Evolutionary conservation across 2,888 invertebrate genomes (phyloP).

Genomic region (Gastracanthus pulcherrimus): DNA sequence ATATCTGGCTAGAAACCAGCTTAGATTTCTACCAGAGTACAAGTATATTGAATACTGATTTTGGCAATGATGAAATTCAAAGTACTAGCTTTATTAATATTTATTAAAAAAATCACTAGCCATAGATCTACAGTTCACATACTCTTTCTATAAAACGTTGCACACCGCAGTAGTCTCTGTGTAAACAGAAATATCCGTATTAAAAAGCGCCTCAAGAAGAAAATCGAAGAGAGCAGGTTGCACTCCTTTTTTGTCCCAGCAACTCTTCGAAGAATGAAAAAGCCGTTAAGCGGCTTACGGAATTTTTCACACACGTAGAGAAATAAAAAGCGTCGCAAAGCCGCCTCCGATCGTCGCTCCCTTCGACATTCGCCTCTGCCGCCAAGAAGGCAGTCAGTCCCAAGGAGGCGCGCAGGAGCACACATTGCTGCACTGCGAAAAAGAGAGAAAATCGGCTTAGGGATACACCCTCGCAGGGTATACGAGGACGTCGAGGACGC

Average conservation of each 20-base stretch:
- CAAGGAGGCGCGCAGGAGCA: too few relatives aligned
- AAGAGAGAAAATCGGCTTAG: constrained; percentile 44
- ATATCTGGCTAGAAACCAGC: too few relatives aligned
- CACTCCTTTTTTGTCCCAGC: neutral
- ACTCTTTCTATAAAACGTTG: too few relatives aligned
- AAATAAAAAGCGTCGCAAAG: neutral
- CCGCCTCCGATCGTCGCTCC: too few relatives aligned
- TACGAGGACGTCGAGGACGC: neutral
- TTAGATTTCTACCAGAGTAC: too few relatives aligned
- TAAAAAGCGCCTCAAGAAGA: neutral
- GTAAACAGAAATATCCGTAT: neutral
- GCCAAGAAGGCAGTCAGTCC: neutral
- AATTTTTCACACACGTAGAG: constrained; percentile 11
- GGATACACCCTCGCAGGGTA: neutral
- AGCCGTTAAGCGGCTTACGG: constrained; percentile 25
- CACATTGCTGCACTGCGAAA: neutral
- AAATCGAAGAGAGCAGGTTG: neutral
- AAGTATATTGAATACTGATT: too few relatives aligned
- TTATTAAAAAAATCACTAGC: too few relatives aligned
- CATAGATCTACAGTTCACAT: too few relatives aligned
- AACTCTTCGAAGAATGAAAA: constrained; percentile 18
- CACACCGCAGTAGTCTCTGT: too few relatives aligned
- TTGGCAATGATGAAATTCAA: too few relatives aligned
- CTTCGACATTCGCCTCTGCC: neutral
- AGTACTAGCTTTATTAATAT: too few relatives aligned